These are phyloP conservation scores for Mantis religiosa DNA, from an alignment of 2,888 invertebrate genomes.

Conservation along the genomic window DNA sequence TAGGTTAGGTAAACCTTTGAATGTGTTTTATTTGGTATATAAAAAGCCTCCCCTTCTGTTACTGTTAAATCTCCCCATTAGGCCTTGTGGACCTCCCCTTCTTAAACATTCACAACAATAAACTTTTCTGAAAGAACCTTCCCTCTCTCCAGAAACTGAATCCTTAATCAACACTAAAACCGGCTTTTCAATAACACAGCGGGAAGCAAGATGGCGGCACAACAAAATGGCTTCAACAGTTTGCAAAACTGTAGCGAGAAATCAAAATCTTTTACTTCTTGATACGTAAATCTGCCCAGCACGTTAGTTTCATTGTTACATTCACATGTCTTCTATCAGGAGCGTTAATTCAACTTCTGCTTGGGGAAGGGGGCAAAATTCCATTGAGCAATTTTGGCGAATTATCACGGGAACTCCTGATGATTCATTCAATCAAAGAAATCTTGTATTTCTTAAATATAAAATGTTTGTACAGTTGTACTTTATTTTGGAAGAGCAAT, in stretches of 20 bases:
- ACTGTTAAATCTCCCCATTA: conserved; percentile 5
- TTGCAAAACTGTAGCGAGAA: not conserved
- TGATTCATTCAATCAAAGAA: no score
- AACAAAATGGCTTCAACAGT: not conserved
- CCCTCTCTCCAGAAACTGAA: not conserved
- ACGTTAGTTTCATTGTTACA: no score
- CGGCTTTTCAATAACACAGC: conserved; percentile 5
- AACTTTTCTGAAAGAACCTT: not conserved
- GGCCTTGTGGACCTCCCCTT: not conserved
- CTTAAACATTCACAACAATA: conserved; percentile 9
- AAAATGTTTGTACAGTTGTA: no score
- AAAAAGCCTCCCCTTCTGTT: not conserved
- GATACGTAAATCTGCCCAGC: no score
- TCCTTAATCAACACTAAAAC: conserved; percentile 8
- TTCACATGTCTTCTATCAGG: no score
- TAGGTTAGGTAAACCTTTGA: not conserved
- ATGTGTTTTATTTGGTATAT: not conserved
- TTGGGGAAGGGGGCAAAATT: no score
- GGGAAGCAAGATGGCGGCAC: conserved; percentile 4
- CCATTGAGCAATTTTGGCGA: no score
- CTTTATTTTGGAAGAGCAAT: no score
- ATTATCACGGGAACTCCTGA: no score
- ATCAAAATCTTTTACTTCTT: no score
- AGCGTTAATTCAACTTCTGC: no score
- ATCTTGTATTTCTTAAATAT: no score